Base-by-base conservation (phyloP, 2,888 invertebrate species). In the Pocota personata region DNA sequence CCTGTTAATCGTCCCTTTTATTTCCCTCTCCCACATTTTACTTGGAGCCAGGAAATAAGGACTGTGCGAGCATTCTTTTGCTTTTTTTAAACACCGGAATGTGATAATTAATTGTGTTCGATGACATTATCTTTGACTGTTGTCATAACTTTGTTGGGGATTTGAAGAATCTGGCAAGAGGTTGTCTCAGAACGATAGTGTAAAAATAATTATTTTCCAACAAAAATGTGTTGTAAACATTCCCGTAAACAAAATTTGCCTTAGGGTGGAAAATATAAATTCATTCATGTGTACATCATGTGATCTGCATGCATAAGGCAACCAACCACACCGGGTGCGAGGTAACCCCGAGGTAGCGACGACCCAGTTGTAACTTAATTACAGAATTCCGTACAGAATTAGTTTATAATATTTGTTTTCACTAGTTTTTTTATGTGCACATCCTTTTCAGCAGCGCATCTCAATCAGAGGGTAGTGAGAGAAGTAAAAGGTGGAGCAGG, bases 81-180 rank as follows among this genome's bases (percentile, higher is more conserved):
- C 52, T 40, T 71, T 60, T 60, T 58, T 71, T 71, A 58, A 71
- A 77, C 64, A 82, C 71, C 71, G 66, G 71, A 57, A 71, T 72
- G 50, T 27, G 57, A 75, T 84, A 79, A 84, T 84, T 79, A 79
- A 84, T 84, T 75, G 75, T 75, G 64, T 52, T 66, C 75, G 75
- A 75, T 84, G 79, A 84, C 75, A 79, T 75, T 84, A 79, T 84
- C 84, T 64, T 71, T 52, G 69, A 79, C 79, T 79, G 69, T 71
- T 84, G 75, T 79, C 79, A 84, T 79, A 83, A 83, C 73, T 83
- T 83, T 50, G 19, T 19, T 52, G 4, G 8, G 8, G 46, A 6
- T 14, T 50, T 43, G 12, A n/a, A 43, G 40, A 37, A 58, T 69
- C 35, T 10, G 35, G 37, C 35, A 6, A 5, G 37, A 19, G 27